Percentiles rank a stretch among this genome's conserved stretches.
Evolutionary conservation across 2,888 invertebrate species (phyloP).

Genomic region (Harpalus rufipes): DNA sequence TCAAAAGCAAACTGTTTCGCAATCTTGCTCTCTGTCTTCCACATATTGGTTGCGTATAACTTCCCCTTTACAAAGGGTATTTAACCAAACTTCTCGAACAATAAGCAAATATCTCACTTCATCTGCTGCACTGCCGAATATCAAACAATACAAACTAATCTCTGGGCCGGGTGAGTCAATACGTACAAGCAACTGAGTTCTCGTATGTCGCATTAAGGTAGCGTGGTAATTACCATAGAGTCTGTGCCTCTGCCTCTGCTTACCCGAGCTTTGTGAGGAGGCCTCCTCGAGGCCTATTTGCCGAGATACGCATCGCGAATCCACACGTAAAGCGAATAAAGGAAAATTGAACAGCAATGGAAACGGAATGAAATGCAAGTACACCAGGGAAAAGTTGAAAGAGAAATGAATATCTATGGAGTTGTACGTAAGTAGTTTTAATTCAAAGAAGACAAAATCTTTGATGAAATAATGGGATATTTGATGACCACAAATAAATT

Average conservation of each 20-base stretch:
- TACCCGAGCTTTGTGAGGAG: not conserved
- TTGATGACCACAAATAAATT: no score
- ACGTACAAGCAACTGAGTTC: not conserved
- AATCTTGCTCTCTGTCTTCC: no score
- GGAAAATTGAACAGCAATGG: not conserved
- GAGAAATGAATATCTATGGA: no score
- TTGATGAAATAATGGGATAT: no score
- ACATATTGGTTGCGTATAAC: no score
- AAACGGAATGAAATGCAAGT: not conserved
- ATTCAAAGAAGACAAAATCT: no score
- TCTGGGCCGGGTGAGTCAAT: not conserved
- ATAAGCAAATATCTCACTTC: conserved; percentile 49
- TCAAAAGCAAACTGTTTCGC: no score
- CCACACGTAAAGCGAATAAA: not conserved
- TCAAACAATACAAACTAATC: conserved; percentile 53
- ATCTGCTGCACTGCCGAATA: conserved; percentile 6
- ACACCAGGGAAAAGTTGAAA: not conserved
- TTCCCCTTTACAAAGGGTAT: not conserved
- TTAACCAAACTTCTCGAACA: conserved; percentile 17
- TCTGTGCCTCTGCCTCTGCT: not conserved
- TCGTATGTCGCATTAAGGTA: not conserved
- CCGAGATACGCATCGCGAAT: not conserved
- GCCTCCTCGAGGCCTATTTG: not conserved
- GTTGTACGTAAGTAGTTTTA: no score
- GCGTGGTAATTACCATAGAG: not conserved